Conservation (phyloP, 2,797 vertebrate species). For the Tokudaia muenninki region DNA sequence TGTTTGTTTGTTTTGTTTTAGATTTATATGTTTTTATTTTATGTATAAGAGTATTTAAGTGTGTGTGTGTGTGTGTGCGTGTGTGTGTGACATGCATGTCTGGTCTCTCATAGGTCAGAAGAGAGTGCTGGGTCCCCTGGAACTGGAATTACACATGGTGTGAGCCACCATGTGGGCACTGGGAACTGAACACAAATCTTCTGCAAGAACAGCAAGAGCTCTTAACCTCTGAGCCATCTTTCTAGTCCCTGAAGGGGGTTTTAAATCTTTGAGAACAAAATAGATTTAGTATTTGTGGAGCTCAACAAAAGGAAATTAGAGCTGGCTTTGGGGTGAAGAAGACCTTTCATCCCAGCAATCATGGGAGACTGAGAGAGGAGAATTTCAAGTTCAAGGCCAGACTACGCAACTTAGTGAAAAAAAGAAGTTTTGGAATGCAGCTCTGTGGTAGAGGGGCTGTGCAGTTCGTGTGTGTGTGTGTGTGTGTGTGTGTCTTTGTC, state of each 20-base stretch:
- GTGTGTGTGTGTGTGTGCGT: neutral
- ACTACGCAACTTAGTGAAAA: neutral
- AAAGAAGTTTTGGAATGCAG: neutral
- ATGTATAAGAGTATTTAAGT: neutral
- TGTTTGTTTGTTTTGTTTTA: neutral
- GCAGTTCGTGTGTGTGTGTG: neutral
- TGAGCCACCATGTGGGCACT: no score
- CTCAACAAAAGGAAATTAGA: conserved; percentile 30
- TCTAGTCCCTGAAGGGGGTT: neutral
- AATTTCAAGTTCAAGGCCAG: neutral
- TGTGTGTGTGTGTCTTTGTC: no score
- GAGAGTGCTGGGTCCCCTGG: neutral
- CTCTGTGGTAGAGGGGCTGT: neutral
- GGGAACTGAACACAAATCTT: neutral
- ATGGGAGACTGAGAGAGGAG: neutral
- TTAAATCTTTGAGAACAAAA: neutral
- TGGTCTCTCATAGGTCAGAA: neutral
- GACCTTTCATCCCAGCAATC: neutral
- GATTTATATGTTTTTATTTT: neutral
- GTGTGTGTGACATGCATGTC: neutral
- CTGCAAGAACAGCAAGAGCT: neutral
- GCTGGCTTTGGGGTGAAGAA: neutral
- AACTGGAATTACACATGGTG: neutral
- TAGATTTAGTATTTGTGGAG: neutral
- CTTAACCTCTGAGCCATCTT: neutral